phyloP scores from a whole-genome alignment of 2,113 vertebrate species.

The Rhagologus leucostigma region DNA sequence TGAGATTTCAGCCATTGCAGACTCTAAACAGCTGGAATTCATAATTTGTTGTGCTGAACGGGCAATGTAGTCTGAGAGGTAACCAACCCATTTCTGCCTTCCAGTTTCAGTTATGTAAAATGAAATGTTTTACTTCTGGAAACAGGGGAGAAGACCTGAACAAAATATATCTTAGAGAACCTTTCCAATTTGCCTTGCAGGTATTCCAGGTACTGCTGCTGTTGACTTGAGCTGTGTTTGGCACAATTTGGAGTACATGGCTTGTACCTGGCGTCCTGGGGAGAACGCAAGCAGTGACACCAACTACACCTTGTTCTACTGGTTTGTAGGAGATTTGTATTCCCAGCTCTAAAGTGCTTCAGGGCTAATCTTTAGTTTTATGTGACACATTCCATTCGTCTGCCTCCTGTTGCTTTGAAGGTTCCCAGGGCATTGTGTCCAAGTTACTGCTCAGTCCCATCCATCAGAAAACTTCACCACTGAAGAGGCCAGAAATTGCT shows the following conservation, averaged over 20 bases:
- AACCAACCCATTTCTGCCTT: background rate
- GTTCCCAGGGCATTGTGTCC: background rate
- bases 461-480: background rate
- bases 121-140: background rate
- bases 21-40: background rate
- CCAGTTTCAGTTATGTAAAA: background rate
- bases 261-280: conserved; percentile 50
- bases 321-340: conserved; percentile 28
- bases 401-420: background rate
- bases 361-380: background rate
- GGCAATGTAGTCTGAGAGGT: background rate
- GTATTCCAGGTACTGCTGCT: conserved; percentile 45
- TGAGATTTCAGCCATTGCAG: background rate
- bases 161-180: background rate
- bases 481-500: background rate
- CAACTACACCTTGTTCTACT: conserved; percentile 48
- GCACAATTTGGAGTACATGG: conserved; percentile 42
- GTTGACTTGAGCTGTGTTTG: conserved; percentile 48
- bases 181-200: conserved; percentile 31
- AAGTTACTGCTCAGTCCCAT: background rate
- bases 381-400: background rate
- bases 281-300: background rate
- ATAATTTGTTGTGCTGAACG: background rate
- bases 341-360: background rate
- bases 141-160: background rate